Conservation (phyloP, 2,888 invertebrate genomes). For the Oxystoma pomonae region DNA sequence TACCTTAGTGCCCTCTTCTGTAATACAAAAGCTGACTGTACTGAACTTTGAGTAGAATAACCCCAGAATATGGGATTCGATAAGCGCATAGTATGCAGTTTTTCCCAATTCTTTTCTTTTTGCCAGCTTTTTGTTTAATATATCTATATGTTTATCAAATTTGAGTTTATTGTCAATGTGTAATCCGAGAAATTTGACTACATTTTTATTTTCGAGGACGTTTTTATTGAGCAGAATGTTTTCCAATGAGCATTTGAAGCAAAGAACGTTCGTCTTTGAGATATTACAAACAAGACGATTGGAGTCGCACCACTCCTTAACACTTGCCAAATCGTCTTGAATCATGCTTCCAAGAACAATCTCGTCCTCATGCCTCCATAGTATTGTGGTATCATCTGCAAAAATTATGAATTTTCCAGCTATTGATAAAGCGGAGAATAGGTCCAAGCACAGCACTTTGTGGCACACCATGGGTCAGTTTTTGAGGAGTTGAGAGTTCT, state of each 20-base stretch:
- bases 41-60: background rate
- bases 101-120: background rate
- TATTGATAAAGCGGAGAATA: background rate
- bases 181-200: background rate
- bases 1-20: too few relatives aligned
- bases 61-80: background rate
- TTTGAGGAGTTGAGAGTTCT: background rate
- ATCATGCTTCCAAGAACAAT: background rate
- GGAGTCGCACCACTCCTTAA: background rate
- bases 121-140: background rate
- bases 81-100: background rate
- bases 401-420: background rate
- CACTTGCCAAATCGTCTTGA: background rate
- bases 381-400: background rate
- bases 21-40: background rate
- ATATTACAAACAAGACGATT: background rate
- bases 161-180: background rate
- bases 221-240: background rate
- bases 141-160: background rate
- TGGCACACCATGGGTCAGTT: background rate
- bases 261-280: background rate
- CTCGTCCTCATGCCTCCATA: background rate
- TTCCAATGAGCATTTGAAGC: background rate
- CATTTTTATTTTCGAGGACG: background rate
- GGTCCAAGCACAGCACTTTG: background rate